Percentiles rank a stretch among this genome's conserved stretches.
Conservation (phyloP, 2,113 vertebrate genomes). For the Corynorhinus townsendii region DNA sequence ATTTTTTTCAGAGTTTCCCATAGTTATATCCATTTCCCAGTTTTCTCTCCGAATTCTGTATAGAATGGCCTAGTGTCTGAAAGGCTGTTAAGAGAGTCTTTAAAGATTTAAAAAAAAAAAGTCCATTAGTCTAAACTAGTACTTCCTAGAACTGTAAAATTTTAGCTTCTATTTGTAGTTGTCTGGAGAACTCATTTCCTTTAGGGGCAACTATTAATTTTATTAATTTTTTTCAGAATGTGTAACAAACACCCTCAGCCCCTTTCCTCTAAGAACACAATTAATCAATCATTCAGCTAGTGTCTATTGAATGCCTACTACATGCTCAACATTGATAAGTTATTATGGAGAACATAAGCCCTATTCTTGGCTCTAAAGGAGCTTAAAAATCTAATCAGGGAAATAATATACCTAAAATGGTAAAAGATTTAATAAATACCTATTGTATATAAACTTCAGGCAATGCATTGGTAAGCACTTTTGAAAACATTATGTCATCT, state of each 20-base stretch:
- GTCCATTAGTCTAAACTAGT: not conserved
- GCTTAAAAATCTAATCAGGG: not conserved
- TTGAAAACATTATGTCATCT: not conserved
- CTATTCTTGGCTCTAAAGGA: not conserved
- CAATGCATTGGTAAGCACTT: not conserved
- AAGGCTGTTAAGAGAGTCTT: not conserved
- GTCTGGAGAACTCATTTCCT: not conserved
- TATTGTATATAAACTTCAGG: not conserved
- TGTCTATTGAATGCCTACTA: not conserved
- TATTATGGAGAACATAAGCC: not conserved
- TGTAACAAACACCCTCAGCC: not conserved
- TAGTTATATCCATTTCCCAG: not conserved
- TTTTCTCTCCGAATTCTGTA: conserved; percentile 10
- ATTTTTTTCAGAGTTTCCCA: not conserved
- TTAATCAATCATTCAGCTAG: not conserved
- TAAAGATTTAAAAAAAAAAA: conserved; percentile 20
- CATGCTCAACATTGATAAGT: not conserved
- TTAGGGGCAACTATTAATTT: not conserved
- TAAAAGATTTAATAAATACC: not conserved
- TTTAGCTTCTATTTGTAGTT: not conserved
- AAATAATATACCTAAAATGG: not conserved
- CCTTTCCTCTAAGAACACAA: not conserved
- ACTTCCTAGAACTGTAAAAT: not conserved
- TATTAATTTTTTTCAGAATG: not conserved
- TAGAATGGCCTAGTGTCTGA: not conserved